Evolutionary conservation across 2,888 invertebrate species (phyloP).

Genomic region (Cheilosia grossa): DNA sequence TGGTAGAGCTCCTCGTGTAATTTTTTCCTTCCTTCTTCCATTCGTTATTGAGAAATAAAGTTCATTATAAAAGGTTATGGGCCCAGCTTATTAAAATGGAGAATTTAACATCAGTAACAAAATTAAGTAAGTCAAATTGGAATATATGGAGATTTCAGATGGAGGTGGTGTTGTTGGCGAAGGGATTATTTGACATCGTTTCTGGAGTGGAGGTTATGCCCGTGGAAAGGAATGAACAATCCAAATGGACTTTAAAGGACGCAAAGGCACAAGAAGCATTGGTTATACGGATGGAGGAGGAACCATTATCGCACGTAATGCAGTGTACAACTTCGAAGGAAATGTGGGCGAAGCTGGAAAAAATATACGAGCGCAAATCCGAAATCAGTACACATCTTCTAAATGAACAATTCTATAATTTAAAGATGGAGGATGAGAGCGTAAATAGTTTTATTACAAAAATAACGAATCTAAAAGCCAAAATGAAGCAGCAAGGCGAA

Average conservation of each 20-base stretch:
- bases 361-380: constrained; percentile 20
- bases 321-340: constrained; percentile 20
- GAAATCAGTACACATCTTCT: constrained; percentile 22
- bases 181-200: constrained; percentile 10
- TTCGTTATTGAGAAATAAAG: too few species aligned
- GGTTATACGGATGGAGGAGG: not conserved
- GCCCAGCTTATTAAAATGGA: constrained; percentile 11
- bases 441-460: constrained; percentile 8
- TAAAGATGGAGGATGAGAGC: constrained; percentile 29
- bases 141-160: constrained; percentile 26
- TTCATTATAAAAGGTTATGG: not conserved
- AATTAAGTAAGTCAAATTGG: constrained; percentile 12
- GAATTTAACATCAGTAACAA: constrained; percentile 1
- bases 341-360: constrained; percentile 25
- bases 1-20: too few species aligned
- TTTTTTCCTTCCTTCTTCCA: too few species aligned
- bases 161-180: constrained; percentile 11
- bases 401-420: constrained; percentile 24
- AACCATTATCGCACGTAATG: constrained; percentile 21
- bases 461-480: not conserved
- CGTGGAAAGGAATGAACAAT: not conserved
- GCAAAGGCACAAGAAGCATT: constrained; percentile 4
- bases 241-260: constrained; percentile 10
- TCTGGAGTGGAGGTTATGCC: constrained; percentile 1
- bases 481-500: constrained; percentile 16